phyloP scores from a whole-genome alignment of 2,888 invertebrate species.

The Habroteleia sp. region DNA sequence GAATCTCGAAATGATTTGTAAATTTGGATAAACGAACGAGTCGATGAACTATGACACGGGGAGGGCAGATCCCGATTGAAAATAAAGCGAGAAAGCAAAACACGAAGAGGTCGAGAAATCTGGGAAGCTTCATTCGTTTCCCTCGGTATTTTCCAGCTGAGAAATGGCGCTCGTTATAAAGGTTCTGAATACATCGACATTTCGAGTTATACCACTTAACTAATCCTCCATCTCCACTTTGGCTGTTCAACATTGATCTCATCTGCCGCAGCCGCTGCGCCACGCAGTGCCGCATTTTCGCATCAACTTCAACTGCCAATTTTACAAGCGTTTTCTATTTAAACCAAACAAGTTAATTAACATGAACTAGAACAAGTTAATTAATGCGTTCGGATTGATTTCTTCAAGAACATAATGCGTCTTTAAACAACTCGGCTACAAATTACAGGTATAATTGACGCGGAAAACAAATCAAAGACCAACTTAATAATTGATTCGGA shows the following conservation, averaged over 20 bases:
- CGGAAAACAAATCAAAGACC: too few relatives aligned
- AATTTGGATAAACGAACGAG: constrained; percentile 54
- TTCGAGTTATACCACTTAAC: constrained; percentile 65
- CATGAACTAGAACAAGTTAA: constrained; percentile 34
- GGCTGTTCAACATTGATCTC: constrained; percentile 56
- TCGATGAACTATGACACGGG: constrained; percentile 16
- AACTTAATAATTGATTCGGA: too few relatives aligned
- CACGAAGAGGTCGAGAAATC: constrained; percentile 46
- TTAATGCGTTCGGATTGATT: constrained; percentile 32
- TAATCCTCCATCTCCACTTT: constrained; percentile 56
- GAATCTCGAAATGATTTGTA: constrained; percentile 49
- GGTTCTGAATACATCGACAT: constrained; percentile 67
- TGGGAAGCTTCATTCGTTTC: constrained; percentile 68
- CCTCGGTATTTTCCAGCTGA: constrained; percentile 67
- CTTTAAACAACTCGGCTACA: too few relatives aligned
- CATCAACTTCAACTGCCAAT: constrained; percentile 39
- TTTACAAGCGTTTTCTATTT: constrained; percentile 50
- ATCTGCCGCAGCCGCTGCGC: constrained; percentile 29
- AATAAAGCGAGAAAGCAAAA: constrained; percentile 49
- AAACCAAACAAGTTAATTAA: constrained; percentile 47
- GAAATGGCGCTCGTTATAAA: constrained; percentile 71
- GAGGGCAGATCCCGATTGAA: constrained; percentile 57
- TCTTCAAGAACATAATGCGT: constrained; percentile 32
- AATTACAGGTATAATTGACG: too few relatives aligned
- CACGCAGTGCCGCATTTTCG: constrained; percentile 35